phyloP scores from a whole-genome alignment of 2,113 vertebrate species.

The Sorex fumeus region DNA sequence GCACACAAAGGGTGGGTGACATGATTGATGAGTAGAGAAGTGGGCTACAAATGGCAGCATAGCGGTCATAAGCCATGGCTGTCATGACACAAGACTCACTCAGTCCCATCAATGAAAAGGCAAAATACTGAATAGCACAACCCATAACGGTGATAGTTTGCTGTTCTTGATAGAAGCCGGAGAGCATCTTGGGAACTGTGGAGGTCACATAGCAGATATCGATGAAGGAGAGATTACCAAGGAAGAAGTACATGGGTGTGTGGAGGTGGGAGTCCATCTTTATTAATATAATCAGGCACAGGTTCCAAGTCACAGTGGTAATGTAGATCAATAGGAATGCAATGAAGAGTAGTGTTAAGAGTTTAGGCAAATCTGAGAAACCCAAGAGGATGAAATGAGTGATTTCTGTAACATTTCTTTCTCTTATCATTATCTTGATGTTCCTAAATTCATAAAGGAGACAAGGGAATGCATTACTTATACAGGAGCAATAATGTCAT shows the following conservation, averaged over 20 bases:
- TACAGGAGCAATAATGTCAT: background rate
- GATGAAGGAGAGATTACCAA: conserved; percentile 63
- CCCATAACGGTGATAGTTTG: conserved; percentile 11
- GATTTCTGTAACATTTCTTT: conserved; percentile 49
- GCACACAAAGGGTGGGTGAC: background rate
- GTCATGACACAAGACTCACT: conserved; percentile 70
- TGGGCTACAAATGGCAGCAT: conserved; percentile 48
- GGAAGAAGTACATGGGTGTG: conserved; percentile 75
- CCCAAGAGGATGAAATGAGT: conserved; percentile 61
- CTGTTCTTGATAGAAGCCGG: conserved; percentile 49
- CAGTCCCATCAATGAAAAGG: conserved; percentile 69
- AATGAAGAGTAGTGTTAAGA: background rate
- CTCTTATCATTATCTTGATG: background rate
- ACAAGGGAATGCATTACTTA: background rate
- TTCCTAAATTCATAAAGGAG: background rate
- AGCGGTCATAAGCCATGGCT: conserved; percentile 76
- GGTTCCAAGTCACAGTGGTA: conserved; percentile 50
- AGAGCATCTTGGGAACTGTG: conserved; percentile 68
- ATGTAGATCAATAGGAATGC: conserved; percentile 47
- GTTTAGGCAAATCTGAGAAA: conserved; percentile 67
- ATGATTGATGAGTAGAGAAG: conserved; percentile 41
- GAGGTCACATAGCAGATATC: conserved; percentile 65
- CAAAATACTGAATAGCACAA: conserved; percentile 46
- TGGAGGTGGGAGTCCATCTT: conserved; percentile 63
- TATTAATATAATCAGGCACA: conserved; percentile 60